Evolutionary conservation across 2,113 vertebrate genomes (phyloP), one percentile per base, ranked within the genome.

Genomic region (Panurus biarmicus): DNA sequence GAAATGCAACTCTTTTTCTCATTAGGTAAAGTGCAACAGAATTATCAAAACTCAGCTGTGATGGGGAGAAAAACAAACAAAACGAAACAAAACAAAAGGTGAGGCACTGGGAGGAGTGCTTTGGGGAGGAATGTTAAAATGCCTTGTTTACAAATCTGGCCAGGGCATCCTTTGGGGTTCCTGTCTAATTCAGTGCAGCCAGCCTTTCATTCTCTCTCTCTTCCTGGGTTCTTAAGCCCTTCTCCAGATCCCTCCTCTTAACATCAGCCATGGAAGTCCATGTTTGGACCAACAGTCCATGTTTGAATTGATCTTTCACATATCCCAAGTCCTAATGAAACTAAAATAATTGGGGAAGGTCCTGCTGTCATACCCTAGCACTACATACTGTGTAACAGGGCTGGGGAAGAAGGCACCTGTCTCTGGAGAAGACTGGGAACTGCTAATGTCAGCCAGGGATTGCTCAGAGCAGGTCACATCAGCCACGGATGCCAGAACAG

Each of bases 401-500:
- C 31, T 53, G 47, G 6, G 31, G 61, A 6, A 3, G n/a, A 7
- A 4, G 21, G 22, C 31, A 51, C 21, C 14, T 15, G 6, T 28
- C 22, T 54, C 28, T 6, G 0, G 24, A 24, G 40, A 64, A 33
- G 61, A 35, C 10, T 12, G 15, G 23, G 22, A 61, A 33, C 24
- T 79, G 19, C 20, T 36, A n/a, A 22, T 6, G 16, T 12, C 20
- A 26, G 66, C 20, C 10, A 19, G 45, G 69, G 28, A 8, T 28
- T 40, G 10, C 40, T 5, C 3, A 62, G 28, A 40, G 31, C 12
- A 51, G 18, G 29, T 33, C 44, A 10, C 0, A 1, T 48, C 57
- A 31, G 24, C 13, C 36, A 17, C 0, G 0, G 19, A 19, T 21
- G 20, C 28, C 14, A 26, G 28, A 58, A 56, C 26, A 62, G 24